Conservation (phyloP, 2,113 vertebrate species). For the Erythrocercus mccallii region DNA sequence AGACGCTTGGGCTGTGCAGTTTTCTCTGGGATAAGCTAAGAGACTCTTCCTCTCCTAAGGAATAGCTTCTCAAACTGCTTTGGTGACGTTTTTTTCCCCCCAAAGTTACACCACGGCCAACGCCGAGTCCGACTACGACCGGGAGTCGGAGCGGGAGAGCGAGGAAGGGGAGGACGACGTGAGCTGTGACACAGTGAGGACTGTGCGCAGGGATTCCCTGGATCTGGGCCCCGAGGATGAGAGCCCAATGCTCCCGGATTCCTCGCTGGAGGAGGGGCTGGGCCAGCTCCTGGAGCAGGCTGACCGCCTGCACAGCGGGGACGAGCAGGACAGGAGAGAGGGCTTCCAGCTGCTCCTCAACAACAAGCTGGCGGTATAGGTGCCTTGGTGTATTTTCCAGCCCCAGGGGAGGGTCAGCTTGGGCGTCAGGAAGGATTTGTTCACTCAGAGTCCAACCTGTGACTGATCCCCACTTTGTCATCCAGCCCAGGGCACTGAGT, state of each 20-base stretch:
- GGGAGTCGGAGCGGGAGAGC: conserved; percentile 82
- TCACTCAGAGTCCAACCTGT: rapidly evolving
- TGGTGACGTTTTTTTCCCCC: not conserved
- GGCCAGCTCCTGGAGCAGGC: conserved; percentile 82
- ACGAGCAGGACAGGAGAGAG: conserved; percentile 74
- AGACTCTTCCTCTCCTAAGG: rapidly evolving
- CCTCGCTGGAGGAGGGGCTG: conserved; percentile 71
- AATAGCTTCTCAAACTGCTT: not conserved
- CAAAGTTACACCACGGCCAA: conserved; percentile 89
- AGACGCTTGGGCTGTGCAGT: rapidly evolving
- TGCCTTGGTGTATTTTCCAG: not conserved
- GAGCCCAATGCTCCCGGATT: not conserved
- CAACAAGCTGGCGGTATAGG: conserved; percentile 82
- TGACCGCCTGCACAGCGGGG: conserved; percentile 81
- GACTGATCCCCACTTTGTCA: not conserved
- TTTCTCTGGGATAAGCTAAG: not conserved
- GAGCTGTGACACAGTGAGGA: conserved; percentile 86
- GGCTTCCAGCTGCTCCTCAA: conserved; percentile 85
- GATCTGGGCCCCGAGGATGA: conserved; percentile 53
- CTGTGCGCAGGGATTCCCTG: conserved; percentile 74
- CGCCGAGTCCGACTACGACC: conserved; percentile 89
- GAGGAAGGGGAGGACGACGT: conserved; percentile 79
- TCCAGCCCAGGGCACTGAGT: not conserved
- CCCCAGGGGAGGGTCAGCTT: not conserved
- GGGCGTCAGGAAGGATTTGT: not conserved